These are phyloP conservation scores for Dissostichus mawsoni DNA, from an alignment of 2,113 vertebrate species.

Conservation along the genomic window DNA sequence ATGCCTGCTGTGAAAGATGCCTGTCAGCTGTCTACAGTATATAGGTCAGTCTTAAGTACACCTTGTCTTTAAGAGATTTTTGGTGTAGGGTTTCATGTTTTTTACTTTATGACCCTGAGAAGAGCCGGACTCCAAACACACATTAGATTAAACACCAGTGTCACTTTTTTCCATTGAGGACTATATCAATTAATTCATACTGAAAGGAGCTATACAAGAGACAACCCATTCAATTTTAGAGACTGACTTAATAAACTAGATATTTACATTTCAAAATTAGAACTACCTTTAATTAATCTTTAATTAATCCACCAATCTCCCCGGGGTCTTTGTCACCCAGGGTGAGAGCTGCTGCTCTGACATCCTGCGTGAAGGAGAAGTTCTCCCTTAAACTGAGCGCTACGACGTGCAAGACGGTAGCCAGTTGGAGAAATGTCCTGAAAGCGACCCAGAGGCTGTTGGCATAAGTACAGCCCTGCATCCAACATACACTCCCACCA, in stretches of 20 bases:
- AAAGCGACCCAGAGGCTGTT: slow-evolving; percentile 79
- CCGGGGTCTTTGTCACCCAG: slow-evolving; percentile 12
- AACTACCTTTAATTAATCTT: slow-evolving; percentile 36
- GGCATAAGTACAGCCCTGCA: slow-evolving; percentile 62
- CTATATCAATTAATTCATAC: not conserved
- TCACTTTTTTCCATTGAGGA: not conserved
- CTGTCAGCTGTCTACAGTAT: not conserved
- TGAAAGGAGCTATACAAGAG: not conserved
- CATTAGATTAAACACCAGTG: not conserved
- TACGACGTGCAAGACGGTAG: slow-evolving; percentile 60
- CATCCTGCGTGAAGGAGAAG: slow-evolving; percentile 42
- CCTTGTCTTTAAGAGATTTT: not conserved
- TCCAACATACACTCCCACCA: slow-evolving; percentile 67
- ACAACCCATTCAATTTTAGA: slow-evolving; percentile 5
- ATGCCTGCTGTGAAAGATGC: slow-evolving; percentile 1
- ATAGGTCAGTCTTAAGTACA: not conserved
- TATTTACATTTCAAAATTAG: slow-evolving; percentile 37
- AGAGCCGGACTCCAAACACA: not conserved
- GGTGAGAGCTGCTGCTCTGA: slow-evolving; percentile 23
- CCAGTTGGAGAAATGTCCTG: slow-evolving; percentile 75
- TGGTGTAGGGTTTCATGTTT: not conserved
- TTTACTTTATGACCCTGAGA: no score
- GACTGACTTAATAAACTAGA: slow-evolving; percentile 30
- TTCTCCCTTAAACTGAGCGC: slow-evolving; percentile 60
- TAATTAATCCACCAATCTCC: slow-evolving; percentile 57